These are phyloP conservation scores for Candidula unifasciata DNA, from an alignment of 2,888 invertebrate genomes.

Conservation along the genomic window DNA sequence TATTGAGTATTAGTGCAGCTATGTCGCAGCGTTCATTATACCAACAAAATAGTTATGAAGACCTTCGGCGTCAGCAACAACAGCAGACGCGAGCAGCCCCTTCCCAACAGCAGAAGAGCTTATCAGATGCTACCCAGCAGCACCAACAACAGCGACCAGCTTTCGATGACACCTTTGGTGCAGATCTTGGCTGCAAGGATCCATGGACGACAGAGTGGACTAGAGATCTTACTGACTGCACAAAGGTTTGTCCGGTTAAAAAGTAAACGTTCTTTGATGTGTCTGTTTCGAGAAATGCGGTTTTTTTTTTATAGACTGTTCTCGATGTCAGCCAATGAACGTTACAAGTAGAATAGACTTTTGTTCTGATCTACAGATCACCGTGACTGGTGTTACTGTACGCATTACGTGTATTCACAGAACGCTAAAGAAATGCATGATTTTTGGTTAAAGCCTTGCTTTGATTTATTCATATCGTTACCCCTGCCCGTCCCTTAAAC, in stretches of 20 bases:
- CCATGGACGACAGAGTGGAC: conserved; percentile 65
- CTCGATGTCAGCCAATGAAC: no score
- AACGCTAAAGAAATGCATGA: no score
- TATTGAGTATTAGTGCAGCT: background rate
- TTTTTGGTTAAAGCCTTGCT: no score
- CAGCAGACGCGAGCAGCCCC: background rate
- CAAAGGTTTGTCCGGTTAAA: conserved; percentile 47
- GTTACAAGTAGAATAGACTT: no score
- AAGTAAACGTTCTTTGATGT: no score
- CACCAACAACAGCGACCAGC: conserved; percentile 18
- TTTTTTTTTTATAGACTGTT: no score
- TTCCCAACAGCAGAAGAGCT: background rate
- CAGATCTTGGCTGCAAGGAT: conserved; percentile 61
- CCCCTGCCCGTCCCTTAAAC: no score
- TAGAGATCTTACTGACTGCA: conserved; percentile 58
- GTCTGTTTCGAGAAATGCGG: no score
- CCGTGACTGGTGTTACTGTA: no score
- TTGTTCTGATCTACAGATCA: no score
- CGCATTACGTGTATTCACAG: no score
- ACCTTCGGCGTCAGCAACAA: conserved; percentile 22
- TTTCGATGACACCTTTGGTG: conserved; percentile 59
- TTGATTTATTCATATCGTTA: no score
- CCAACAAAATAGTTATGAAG: conserved; percentile 31
- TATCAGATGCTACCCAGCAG: background rate
- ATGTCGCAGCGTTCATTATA: conserved; percentile 9